A percentile compares a stretch with the other conserved stretches of the same genome.
These are phyloP conservation scores for Trachemys scripta DNA, from an alignment of 2,113 vertebrate genomes.

Conservation along the genomic window DNA sequence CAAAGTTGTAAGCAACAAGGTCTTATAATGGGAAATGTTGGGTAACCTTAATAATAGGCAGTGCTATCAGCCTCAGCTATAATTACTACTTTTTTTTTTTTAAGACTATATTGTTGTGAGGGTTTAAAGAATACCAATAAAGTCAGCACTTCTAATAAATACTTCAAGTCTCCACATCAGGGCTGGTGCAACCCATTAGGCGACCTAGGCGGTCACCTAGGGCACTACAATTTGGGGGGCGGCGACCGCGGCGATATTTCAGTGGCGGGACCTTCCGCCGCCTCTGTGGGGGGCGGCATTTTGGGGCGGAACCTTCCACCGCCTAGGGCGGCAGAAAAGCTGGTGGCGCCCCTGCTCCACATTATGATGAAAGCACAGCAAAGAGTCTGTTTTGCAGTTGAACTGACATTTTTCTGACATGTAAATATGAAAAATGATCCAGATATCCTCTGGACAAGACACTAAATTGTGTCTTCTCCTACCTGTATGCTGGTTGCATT, in stretches of 20 bases:
- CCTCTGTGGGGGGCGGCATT: too few relatives aligned
- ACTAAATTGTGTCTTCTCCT: neutral
- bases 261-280: too few relatives aligned
- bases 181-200: too few relatives aligned
- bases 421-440: neutral
- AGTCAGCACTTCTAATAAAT: conserved; percentile 8
- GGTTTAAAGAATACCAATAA: neutral
- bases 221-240: too few relatives aligned
- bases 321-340: too few relatives aligned
- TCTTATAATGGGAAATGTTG: neutral
- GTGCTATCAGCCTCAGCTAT: neutral
- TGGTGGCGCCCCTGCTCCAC: neutral
- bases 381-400: neutral
- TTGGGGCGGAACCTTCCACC: too few relatives aligned
- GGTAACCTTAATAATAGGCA: neutral
- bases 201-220: too few relatives aligned
- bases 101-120: neutral
- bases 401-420: neutral
- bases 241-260: too few relatives aligned
- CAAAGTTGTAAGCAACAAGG: neutral
- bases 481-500: neutral
- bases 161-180: neutral
- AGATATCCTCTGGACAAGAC: neutral
- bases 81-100: neutral
- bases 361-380: neutral